Conservation (phyloP, 2,797 vertebrate genomes). For the Nyctibius grandis region DNA sequence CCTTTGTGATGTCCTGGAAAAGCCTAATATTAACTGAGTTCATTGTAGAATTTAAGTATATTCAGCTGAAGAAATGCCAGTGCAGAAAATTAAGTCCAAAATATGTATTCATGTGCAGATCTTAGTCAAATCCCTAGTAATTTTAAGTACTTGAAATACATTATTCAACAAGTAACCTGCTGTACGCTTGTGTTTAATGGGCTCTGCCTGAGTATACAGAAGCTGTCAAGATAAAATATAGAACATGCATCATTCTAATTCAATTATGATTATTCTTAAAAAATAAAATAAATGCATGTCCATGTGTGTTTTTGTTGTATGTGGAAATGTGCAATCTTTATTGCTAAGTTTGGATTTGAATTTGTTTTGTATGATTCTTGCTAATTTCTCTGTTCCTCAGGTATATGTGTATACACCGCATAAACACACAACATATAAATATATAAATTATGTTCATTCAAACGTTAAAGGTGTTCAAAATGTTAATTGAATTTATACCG, state of each 20-base stretch:
- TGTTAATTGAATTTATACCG: background rate
- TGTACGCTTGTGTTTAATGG: slow-evolving; percentile 68
- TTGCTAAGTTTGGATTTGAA: background rate
- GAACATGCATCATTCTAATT: slow-evolving; percentile 72
- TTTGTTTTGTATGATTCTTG: background rate
- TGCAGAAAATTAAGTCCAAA: slow-evolving; percentile 69
- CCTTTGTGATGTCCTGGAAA: slow-evolving; percentile 61
- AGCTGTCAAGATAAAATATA: slow-evolving; percentile 72
- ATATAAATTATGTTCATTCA: background rate
- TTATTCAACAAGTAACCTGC: slow-evolving; percentile 77
- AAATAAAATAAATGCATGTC: background rate
- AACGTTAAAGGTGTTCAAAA: background rate
- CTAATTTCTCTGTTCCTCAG: background rate
- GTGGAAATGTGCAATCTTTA: background rate
- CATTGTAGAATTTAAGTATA: slow-evolving; percentile 58
- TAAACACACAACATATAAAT: background rate
- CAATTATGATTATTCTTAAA: slow-evolving; percentile 68
- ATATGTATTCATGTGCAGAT: slow-evolving; percentile 70
- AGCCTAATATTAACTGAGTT: slow-evolving; percentile 61
- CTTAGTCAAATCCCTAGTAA: slow-evolving; percentile 68
- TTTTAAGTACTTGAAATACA: slow-evolving; percentile 74
- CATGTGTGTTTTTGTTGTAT: background rate
- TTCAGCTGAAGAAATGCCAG: slow-evolving; percentile 59
- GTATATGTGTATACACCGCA: background rate
- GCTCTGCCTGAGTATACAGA: slow-evolving; percentile 65